A percentile compares a stretch with the other conserved stretches of the same genome.
Conservation (phyloP, 2,888 invertebrate species). For the Leptopterna dolabrata region DNA sequence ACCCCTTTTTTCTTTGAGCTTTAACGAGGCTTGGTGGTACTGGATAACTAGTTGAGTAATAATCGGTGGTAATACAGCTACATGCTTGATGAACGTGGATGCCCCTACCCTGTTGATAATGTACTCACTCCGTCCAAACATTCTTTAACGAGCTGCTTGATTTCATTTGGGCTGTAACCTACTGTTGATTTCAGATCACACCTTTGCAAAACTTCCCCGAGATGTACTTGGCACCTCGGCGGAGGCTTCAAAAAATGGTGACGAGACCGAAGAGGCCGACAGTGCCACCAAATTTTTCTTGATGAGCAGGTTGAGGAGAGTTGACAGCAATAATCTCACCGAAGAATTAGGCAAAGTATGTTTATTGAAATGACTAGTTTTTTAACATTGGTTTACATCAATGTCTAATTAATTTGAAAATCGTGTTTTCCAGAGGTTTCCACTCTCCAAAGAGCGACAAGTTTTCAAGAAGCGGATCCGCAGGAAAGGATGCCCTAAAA, state of each 20-base stretch:
- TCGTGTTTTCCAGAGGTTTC: conserved; percentile 39
- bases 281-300: conserved; percentile 1
- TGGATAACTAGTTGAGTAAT: too few relatives aligned
- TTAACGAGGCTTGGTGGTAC: too few relatives aligned
- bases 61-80: too few relatives aligned
- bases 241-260: not conserved
- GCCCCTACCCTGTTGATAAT: too few relatives aligned
- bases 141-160: too few relatives aligned
- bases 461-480: conserved; percentile 50
- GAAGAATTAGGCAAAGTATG: conserved; percentile 16
- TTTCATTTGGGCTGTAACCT: not conserved
- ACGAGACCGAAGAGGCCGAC: not conserved
- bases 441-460: conserved; percentile 28
- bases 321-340: not conserved
- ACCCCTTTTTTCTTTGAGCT: too few relatives aligned
- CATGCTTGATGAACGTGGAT: too few relatives aligned
- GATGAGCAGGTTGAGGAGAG: not conserved
- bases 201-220: conserved; percentile 20
- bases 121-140: too few relatives aligned
- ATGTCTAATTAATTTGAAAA: not conserved
- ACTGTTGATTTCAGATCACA: not conserved
- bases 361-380: not conserved
- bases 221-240: not conserved
- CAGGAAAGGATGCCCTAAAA: conserved; percentile 52
- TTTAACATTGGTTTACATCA: not conserved